Base-by-base conservation (phyloP, 2,113 vertebrate species). In the Coturnix japonica region DNA sequence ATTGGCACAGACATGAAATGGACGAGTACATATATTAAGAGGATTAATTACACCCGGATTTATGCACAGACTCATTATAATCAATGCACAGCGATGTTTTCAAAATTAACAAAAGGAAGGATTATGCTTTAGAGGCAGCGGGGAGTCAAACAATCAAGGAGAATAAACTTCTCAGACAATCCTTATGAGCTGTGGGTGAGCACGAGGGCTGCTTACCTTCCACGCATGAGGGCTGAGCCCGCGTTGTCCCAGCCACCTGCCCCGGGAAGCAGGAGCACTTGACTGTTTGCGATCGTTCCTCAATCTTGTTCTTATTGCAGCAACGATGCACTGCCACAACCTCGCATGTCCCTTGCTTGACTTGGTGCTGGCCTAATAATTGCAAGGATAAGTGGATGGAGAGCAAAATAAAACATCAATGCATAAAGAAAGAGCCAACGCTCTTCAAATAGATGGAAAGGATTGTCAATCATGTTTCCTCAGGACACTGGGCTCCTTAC, bases 241-340 rank as follows among this genome's bases (percentile, higher is more conserved):
- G 97, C 3, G 99, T 99, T 3, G 99, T 99, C 17, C 99, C 99
- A 1, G 99, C 99, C 13, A 99, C 99, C 97, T 99, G 99, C 8
- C 99, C 99, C 0, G 99, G 99, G 95, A 99, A 98, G 95, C 99
- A 99, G 85, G 99, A 99, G 69, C 99, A 99, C 96, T 99, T 99
- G 96, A 99, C 98, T 0, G 99, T 99, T 72, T 99, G 99, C 0
- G 99, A 99, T 7, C 98, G 98, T 82, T 99, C 99, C 91, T 99
- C 99, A 35, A 99, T 99, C 70, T 98, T 98, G 96, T 99, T 99
- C 98, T 99, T 99, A 94, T 99, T 99, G 97, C 99, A 99, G 97
- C 99, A 99, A 28, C 99, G 98, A 94, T 99, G 99, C 75, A 98
- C 96, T 0, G 99, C 99, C 47, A 99, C 99, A 16, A 99, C 99